Evolutionary conservation across 2,888 invertebrate genomes (phyloP).

Genomic region (Steinernema hermaphroditum): DNA sequence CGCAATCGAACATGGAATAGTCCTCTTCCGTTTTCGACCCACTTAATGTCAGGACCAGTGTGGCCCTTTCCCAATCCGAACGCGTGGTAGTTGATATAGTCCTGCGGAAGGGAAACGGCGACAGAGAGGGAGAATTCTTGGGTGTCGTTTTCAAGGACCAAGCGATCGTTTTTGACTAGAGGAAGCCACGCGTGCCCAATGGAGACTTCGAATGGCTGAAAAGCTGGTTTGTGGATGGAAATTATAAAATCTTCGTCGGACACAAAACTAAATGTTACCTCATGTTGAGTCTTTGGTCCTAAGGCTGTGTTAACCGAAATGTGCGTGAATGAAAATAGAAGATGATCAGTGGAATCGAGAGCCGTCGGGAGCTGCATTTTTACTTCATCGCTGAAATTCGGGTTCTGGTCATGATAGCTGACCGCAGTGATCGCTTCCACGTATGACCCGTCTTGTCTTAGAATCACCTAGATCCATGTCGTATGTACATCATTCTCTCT

Average conservation of each 20-base stretch:
- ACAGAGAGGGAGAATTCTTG: constrained; percentile 77
- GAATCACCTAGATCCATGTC: not conserved
- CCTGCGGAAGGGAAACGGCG: constrained; percentile 83
- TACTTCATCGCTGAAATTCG: constrained; percentile 70
- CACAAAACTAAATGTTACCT: too few relatives aligned
- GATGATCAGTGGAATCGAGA: constrained; percentile 82
- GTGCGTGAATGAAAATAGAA: constrained; percentile 92
- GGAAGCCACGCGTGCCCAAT: constrained; percentile 94
- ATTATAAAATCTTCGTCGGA: too few relatives aligned
- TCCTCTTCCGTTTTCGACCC: constrained; percentile 88
- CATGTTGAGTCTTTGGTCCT: constrained; percentile 51
- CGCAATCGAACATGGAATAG: constrained; percentile 83
- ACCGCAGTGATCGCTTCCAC: constrained; percentile 39
- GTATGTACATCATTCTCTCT: too few relatives aligned
- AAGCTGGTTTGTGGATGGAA: too few relatives aligned
- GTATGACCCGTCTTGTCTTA: not conserved
- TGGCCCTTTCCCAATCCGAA: constrained; percentile 88
- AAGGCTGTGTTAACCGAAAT: constrained; percentile 79
- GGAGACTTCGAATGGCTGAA: constrained; percentile 69
- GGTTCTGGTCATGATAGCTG: constrained; percentile 64
- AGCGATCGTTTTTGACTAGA: constrained; percentile 75
- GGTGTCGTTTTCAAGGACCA: constrained; percentile 71
- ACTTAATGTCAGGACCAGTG: constrained; percentile 83
- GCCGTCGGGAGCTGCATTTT: constrained; percentile 86
- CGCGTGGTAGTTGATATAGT: constrained; percentile 86